Percentiles rank a stretch among this genome's conserved stretches.
These are phyloP conservation scores for Buathra laborator DNA, from an alignment of 2,888 invertebrate species.

Conservation along the genomic window DNA sequence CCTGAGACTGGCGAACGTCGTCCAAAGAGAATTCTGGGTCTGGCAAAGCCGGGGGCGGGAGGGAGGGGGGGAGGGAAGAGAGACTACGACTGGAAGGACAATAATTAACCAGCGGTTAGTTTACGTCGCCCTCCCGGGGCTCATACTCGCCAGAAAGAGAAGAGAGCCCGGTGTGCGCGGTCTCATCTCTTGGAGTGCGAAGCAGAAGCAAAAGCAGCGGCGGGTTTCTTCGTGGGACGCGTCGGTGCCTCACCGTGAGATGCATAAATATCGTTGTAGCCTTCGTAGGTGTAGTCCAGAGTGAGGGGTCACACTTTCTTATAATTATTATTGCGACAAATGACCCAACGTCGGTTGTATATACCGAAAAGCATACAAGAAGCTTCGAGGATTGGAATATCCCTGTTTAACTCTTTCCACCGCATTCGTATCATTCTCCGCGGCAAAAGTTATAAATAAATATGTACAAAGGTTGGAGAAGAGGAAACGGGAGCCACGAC, in stretches of 20 bases:
- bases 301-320: constrained; percentile 83
- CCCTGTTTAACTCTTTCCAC: constrained; percentile 26
- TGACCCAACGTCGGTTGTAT: constrained; percentile 79
- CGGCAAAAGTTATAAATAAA: not conserved
- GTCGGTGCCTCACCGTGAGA: constrained; percentile 75
- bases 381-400: constrained; percentile 20
- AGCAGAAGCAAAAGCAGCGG: not conserved
- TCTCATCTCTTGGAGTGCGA: not conserved
- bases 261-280: constrained; percentile 80
- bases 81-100: constrained; percentile 76
- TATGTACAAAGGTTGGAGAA: not conserved
- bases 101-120: constrained; percentile 85
- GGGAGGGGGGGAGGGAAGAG: constrained; percentile 44
- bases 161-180: constrained; percentile 58
- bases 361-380: constrained; percentile 63
- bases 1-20: constrained; percentile 15
- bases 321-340: constrained; percentile 85
- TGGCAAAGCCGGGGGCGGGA: constrained; percentile 51
- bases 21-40: constrained; percentile 46
- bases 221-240: constrained; percentile 65
- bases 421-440: not conserved
- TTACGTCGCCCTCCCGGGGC: constrained; percentile 82
- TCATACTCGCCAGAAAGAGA: constrained; percentile 64
- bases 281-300: constrained; percentile 79
- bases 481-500: constrained; percentile 32